A percentile compares a stretch with the other conserved stretches of the same genome.
Evolutionary conservation across 2,797 vertebrate species (phyloP).

Genomic region (Anolis apletophallus): DNA sequence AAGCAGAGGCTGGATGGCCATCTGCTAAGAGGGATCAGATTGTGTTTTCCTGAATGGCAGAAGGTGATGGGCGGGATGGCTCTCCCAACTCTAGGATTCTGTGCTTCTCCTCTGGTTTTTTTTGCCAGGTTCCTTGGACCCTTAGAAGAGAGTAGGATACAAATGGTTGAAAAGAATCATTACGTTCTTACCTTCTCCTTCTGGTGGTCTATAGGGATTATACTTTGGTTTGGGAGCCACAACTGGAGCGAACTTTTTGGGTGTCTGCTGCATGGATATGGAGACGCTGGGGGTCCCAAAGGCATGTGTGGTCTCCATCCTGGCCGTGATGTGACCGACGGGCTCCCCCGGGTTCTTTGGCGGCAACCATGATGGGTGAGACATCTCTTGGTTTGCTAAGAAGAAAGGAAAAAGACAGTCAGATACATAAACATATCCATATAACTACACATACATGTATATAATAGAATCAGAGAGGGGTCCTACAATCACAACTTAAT

Average conservation of each 20-base stretch:
- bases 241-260: conserved; percentile 95
- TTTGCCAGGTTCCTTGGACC: not conserved
- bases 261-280: conserved; percentile 92
- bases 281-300: conserved; percentile 95
- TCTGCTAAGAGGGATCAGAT: too few species aligned
- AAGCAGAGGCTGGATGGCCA: too few species aligned
- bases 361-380: conserved; percentile 90
- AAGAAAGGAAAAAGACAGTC: conserved; percentile 30
- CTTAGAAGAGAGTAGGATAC: not conserved
- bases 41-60: too few species aligned
- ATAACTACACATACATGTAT: too few species aligned
- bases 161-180: not conserved
- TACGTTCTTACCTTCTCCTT: conserved; percentile 82
- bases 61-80: too few species aligned
- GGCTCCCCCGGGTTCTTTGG: conserved; percentile 84
- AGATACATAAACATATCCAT: not conserved
- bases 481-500: too few species aligned
- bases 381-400: conserved; percentile 72
- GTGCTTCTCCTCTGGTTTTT: too few species aligned
- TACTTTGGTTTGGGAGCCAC: conserved; percentile 98
- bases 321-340: conserved; percentile 88
- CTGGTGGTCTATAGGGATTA: conserved; percentile 91
- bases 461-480: too few species aligned
- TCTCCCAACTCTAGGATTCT: too few species aligned
- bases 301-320: conserved; percentile 95